Percentiles rank a stretch among this genome's conserved stretches.
These are phyloP conservation scores for Meda fulgida DNA, from an alignment of 2,797 vertebrate genomes.

Conservation along the genomic window DNA sequence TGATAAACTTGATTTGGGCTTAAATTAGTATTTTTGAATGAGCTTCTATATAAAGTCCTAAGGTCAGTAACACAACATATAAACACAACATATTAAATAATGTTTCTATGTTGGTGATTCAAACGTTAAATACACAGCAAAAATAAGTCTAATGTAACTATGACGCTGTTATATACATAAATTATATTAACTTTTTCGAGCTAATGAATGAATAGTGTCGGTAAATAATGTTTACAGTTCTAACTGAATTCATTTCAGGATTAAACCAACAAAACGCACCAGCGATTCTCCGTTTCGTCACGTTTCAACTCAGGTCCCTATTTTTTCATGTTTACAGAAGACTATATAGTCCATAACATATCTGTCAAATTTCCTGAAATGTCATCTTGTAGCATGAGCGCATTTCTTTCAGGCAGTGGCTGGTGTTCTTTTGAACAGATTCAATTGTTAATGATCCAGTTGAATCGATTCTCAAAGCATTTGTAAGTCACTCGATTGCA, in stretches of 20 bases:
- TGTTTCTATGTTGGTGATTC: background rate
- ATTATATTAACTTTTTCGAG: background rate
- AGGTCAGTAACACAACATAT: background rate
- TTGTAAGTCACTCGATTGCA: background rate
- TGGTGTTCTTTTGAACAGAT: background rate
- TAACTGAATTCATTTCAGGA: background rate
- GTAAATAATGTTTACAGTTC: background rate
- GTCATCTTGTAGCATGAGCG: conserved; percentile 14
- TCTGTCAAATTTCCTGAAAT: background rate
- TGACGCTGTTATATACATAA: background rate
- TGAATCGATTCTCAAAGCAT: background rate
- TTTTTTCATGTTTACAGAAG: background rate
- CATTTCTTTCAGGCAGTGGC: conserved; percentile 33
- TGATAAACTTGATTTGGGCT: background rate
- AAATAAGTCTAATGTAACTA: background rate
- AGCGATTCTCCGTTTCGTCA: conserved; percentile 1
- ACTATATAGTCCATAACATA: background rate
- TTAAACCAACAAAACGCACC: conserved; percentile 17
- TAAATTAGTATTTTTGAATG: background rate
- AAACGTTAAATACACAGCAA: background rate
- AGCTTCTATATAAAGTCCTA: background rate
- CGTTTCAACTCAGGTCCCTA: background rate
- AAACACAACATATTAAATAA: background rate
- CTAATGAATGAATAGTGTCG: background rate
- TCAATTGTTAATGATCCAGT: background rate